phyloP scores from a whole-genome alignment of 2,888 invertebrate genomes.

The Acanthosepion lycidas region DNA sequence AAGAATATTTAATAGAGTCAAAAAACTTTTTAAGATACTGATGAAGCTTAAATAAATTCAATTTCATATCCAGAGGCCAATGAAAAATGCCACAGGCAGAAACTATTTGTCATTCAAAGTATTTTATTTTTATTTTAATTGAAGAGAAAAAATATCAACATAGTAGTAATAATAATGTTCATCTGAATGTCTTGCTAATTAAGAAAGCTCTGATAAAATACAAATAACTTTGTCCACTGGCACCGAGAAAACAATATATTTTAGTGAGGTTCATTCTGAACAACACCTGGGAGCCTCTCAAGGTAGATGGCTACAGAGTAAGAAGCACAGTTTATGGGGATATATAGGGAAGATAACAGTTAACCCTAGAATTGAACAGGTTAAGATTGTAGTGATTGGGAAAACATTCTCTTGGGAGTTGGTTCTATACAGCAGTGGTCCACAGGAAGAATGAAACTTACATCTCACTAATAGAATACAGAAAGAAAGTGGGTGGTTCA shows the following conservation, averaged over 20 bases:
- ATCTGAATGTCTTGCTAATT: not conserved
- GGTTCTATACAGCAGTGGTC: too few relatives aligned
- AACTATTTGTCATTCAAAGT: not conserved
- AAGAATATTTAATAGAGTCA: not conserved
- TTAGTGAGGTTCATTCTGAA: too few relatives aligned
- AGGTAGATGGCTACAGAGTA: too few relatives aligned
- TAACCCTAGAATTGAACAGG: too few relatives aligned
- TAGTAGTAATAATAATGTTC: not conserved
- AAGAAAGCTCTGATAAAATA: not conserved
- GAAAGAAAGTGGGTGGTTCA: too few relatives aligned
- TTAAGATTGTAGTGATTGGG: too few relatives aligned
- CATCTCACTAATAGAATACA: too few relatives aligned
- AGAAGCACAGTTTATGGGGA: too few relatives aligned
- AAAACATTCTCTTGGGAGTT: too few relatives aligned
- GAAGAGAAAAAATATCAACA: not conserved
- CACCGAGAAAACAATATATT: not conserved
- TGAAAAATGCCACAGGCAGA: not conserved
- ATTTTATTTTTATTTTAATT: not conserved
- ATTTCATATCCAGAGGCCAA: not conserved
- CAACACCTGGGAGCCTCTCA: too few relatives aligned
- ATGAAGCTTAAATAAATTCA: not conserved
- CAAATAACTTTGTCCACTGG: not conserved
- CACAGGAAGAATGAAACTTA: too few relatives aligned
- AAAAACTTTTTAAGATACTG: not conserved
- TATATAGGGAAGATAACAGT: too few relatives aligned